A percentile compares a stretch with the other conserved stretches of the same genome.
phyloP scores from a whole-genome alignment of 2,797 vertebrate species.

The Anableps anableps region DNA sequence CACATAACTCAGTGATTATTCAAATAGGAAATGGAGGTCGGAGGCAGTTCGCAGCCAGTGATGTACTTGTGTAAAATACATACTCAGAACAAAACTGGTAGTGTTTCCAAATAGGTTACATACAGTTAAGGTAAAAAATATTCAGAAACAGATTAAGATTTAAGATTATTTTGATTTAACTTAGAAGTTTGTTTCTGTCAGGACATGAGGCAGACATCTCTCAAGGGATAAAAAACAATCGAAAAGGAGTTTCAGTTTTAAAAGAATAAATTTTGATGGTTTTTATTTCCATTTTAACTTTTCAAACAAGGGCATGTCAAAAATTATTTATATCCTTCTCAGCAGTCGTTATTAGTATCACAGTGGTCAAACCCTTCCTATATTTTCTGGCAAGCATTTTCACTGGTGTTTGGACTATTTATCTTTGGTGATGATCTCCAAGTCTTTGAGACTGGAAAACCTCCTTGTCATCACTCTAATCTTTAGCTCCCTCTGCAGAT shows the following conservation, averaged over 20 bases:
- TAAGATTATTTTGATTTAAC: neutral
- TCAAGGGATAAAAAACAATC: neutral
- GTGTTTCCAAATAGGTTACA: neutral
- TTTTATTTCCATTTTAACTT: neutral
- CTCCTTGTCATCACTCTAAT: neutral
- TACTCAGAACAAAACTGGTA: neutral
- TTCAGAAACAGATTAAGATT: neutral
- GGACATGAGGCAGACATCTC: neutral
- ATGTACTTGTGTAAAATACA: neutral
- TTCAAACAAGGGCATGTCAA: neutral
- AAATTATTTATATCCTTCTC: neutral
- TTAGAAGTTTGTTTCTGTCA: neutral
- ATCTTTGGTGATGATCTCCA: neutral
- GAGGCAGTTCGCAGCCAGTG: neutral
- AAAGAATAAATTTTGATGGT: neutral
- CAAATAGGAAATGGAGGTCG: neutral
- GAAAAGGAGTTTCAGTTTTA: neutral
- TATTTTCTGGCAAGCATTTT: neutral
- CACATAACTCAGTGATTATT: neutral
- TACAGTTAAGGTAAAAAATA: neutral
- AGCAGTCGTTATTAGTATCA: neutral
- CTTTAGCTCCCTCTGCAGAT: neutral
- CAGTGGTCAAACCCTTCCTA: neutral
- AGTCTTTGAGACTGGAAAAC: neutral
- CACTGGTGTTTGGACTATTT: neutral